Conservation (phyloP, 2,113 vertebrate genomes). For the Scalopus aquaticus region DNA sequence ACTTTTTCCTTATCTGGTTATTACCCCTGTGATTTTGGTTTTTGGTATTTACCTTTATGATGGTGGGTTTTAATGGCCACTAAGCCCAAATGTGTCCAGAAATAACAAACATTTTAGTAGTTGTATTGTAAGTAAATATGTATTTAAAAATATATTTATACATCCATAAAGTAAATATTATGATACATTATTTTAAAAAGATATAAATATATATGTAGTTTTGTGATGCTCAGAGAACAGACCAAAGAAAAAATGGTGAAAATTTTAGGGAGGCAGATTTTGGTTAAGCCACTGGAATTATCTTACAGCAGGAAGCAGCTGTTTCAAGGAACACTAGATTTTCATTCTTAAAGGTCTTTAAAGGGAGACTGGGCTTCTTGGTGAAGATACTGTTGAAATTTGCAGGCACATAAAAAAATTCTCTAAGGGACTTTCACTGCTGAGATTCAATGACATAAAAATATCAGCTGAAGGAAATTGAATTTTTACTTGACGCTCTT, state of each 20-base stretch:
- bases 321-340: neutral
- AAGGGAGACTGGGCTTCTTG: neutral
- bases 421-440: neutral
- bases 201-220: neutral
- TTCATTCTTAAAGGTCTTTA: neutral
- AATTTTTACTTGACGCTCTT: slow-evolving; percentile 5
- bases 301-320: neutral
- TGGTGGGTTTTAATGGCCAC: neutral
- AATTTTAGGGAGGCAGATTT: neutral
- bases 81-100: neutral
- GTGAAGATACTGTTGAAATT: neutral
- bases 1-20: neutral
- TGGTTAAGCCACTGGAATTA: neutral
- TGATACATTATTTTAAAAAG: no score
- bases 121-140: neutral
- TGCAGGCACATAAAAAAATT: neutral
- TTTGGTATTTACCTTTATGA: neutral
- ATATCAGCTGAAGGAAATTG: neutral
- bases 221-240: neutral
- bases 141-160: neutral
- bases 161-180: neutral
- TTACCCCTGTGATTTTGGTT: neutral
- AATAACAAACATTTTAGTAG: neutral
- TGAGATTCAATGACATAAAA: neutral
- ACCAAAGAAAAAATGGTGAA: neutral